Percentiles rank a stretch among this genome's conserved stretches.
Conservation (phyloP, 2,113 vertebrate genomes). For the Rhodinocichla rosea region DNA sequence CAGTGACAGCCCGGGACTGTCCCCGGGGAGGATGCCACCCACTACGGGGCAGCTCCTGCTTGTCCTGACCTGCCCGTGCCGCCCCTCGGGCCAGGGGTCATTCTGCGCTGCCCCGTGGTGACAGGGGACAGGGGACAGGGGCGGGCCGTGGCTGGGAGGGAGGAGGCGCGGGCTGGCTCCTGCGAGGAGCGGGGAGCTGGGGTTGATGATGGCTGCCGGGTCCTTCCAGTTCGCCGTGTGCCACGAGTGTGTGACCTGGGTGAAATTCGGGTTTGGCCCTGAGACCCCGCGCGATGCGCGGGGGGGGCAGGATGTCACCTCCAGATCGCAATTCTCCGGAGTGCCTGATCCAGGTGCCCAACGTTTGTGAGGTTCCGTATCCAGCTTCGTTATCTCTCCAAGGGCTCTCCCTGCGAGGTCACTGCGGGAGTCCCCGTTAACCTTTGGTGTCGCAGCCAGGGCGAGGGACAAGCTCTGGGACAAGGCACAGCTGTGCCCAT, state of each 20-base stretch:
- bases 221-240: neutral
- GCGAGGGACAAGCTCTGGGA: neutral
- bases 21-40: too few species aligned
- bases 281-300: fast-evolving
- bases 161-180: neutral
- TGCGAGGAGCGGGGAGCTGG: neutral
- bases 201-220: fast-evolving
- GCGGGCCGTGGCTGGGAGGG: neutral
- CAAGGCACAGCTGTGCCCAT: neutral
- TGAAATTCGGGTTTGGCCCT: neutral
- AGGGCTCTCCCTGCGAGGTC: neutral
- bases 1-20: neutral
- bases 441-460: fast-evolving
- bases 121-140: neutral
- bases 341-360: neutral
- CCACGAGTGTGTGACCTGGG: fast-evolving
- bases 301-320: too few species aligned
- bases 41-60: fast-evolving
- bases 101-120: neutral
- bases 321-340: too few species aligned
- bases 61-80: neutral
- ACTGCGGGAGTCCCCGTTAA: too few species aligned
- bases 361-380: fast-evolving
- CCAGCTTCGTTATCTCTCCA: neutral
- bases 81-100: fast-evolving